These are phyloP conservation scores for Pongo pygmaeus DNA, from an alignment of 2,113 vertebrate species.

Conservation along the genomic window DNA sequence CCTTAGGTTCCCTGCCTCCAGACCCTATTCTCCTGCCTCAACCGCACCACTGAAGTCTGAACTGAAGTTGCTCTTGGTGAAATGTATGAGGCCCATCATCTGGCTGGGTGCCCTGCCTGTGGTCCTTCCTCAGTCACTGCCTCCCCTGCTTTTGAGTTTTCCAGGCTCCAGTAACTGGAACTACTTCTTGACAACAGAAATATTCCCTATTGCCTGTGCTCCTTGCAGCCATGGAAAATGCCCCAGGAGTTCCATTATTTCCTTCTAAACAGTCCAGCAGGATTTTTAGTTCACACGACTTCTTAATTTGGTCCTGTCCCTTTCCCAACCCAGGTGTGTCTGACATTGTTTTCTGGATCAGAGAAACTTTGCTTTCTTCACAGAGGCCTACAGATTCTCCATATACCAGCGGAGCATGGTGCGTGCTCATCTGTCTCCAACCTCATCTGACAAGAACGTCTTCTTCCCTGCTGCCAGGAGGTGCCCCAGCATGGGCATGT, in stretches of 20 bases:
- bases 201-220: background rate
- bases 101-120: fast-evolving
- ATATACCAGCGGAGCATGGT: background rate
- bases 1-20: too few species aligned
- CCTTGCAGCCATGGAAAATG: background rate
- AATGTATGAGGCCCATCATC: fast-evolving
- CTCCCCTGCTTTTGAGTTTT: background rate
- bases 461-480: background rate
- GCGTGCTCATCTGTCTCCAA: background rate
- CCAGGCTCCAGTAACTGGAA: background rate
- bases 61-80: background rate
- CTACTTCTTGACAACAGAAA: background rate
- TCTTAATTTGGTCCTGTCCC: background rate
- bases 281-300: background rate
- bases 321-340: background rate
- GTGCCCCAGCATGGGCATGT: fast-evolving
- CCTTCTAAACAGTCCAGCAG: background rate
- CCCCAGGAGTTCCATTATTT: background rate
- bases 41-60: background rate
- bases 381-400: background rate
- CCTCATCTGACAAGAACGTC: fast-evolving
- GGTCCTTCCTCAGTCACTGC: fast-evolving
- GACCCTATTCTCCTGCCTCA: too few species aligned
- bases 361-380: background rate
- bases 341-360: background rate